Base-by-base conservation (phyloP, 2,888 invertebrate species). In the Polyploca ridens region DNA sequence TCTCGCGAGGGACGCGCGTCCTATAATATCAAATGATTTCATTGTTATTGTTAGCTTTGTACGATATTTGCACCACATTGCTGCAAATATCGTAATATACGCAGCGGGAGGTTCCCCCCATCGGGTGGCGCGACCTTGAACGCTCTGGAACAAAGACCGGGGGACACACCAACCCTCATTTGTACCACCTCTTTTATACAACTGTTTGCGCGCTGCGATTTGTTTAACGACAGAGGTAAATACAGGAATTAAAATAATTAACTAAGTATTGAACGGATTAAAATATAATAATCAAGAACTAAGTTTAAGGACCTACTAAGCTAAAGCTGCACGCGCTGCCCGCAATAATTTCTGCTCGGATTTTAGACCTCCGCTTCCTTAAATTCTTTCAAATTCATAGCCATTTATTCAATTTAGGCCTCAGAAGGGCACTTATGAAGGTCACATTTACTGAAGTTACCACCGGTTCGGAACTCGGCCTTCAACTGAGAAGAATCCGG, bases 111-210 rank as follows among this genome's bases (percentile, higher is more conserved):
- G 71, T 38, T 38, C 16, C 10, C 68, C 64, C 66, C 64, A 58
- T 68, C 66, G 73, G 74, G 75, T 66, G 71, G 73, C 16, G 62
- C 71, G 84, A 75, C 89, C 90, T 89, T 90, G 87, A 83, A 79
- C 71, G 78, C 69, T 67, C 68, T 62, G 72, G 76, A 84, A 88
- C 88, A 86, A 86, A 86, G 83, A 75, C 73, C 73, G 82, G 80
- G 80, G 79, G 73, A 65, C 65, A 63, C 65, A 66, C 62, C 69
- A 67, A 75, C 78, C 77, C 73, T 66, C 69, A 72, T 65, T 73
- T 71, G 68, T 66, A 69, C 74, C 77, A 71, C 74, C 79, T 69
- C 74, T 70, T 73, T 67, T 69, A 65, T 66, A 41, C 27, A 67
- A 67, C 64, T 72, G 69, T 74, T 71, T 72, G 69, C 62, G 64